Percentiles rank a stretch among this genome's conserved stretches.
Evolutionary conservation across 2,888 invertebrate genomes (phyloP).

Genomic region (Cistogaster globosa): DNA sequence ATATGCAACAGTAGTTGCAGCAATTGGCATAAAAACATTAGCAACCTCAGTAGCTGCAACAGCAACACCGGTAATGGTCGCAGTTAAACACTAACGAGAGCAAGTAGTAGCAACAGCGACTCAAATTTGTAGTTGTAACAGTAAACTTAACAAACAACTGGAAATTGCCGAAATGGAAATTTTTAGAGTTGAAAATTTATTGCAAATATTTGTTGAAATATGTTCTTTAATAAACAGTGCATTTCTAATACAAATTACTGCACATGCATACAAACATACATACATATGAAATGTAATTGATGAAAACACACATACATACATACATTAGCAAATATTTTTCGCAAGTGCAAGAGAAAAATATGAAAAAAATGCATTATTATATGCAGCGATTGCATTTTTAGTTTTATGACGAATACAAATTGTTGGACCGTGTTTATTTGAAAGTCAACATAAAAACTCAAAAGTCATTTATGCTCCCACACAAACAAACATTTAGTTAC

Average conservation of each 20-base stretch:
- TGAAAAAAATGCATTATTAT: slow-evolving; percentile 55
- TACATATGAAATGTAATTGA: neutral
- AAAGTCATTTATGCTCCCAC: neutral
- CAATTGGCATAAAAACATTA: slow-evolving; percentile 44
- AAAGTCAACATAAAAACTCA: neutral
- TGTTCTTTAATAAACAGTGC: slow-evolving; percentile 54
- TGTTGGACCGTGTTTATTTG: slow-evolving; percentile 58
- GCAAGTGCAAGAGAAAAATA: neutral
- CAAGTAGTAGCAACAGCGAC: neutral
- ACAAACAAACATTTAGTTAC: neutral
- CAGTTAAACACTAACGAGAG: slow-evolving; percentile 8
- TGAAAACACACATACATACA: neutral
- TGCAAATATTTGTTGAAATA: slow-evolving; percentile 68
- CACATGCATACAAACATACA: slow-evolving; percentile 11
- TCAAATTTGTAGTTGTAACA: neutral
- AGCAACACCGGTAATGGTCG: slow-evolving; percentile 45
- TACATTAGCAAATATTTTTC: neutral
- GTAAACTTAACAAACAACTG: slow-evolving; percentile 74
- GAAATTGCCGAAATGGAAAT: slow-evolving; percentile 81
- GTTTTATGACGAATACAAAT: slow-evolving; percentile 56
- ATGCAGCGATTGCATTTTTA: slow-evolving; percentile 50
- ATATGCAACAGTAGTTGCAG: slow-evolving; percentile 42
- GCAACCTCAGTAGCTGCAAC: slow-evolving; percentile 25
- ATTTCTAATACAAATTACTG: slow-evolving; percentile 38
- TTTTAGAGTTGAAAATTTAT: slow-evolving; percentile 74